Base-by-base conservation (phyloP, 2,113 vertebrate genomes). In the Clarias gariepinus region DNA sequence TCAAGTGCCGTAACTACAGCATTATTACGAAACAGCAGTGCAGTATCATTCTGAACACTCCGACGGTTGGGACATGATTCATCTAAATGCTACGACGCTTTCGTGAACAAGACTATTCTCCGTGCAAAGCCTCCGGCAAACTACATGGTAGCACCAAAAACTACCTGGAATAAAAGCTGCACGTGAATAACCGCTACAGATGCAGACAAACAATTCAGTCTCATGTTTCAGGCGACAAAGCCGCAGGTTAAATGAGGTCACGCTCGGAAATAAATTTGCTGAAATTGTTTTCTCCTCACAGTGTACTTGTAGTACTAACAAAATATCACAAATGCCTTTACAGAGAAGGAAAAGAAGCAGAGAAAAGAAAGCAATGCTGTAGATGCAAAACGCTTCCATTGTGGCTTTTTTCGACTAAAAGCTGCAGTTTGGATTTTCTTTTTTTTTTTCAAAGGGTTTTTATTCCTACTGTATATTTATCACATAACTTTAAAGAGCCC, bases 171-270 rank as follows among this genome's bases (percentile, higher is more conserved):
- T 12, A 11, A 71, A 55, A 30, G 16, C 15, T 68, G 15, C 25
- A 23, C 7, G 19, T n/a, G n/a, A 53, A 82, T 55, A 82, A 82
- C 53, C 0, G 36, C 83, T 19, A 33, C 21, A 84, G 76, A 47
- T 60, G 3, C 61, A 84, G 28, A 58, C 53, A 36, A 58, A 57
- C 55, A 19, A 60, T 52, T 83, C 68, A 73, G 6, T 57, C 82
- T 57, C 64, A 57, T 23, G 21, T 25, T 76, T 76, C 73, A 52
- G 33, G 33, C 30, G 41, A 21, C 8, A 66, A 21, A 52, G 25
- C 71, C 23, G 33, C 6, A 28, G 25, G 77, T 83, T 41, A 58
- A 82, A 83, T 83, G 89, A 86, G 25, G 36, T 36, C 21, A 47
- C 41, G 41, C 41, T 41, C 7, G 4, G 1, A 1, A 36, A 11